Evolutionary conservation across 2,113 vertebrate species (phyloP).

Genomic region (Grus americana): DNA sequence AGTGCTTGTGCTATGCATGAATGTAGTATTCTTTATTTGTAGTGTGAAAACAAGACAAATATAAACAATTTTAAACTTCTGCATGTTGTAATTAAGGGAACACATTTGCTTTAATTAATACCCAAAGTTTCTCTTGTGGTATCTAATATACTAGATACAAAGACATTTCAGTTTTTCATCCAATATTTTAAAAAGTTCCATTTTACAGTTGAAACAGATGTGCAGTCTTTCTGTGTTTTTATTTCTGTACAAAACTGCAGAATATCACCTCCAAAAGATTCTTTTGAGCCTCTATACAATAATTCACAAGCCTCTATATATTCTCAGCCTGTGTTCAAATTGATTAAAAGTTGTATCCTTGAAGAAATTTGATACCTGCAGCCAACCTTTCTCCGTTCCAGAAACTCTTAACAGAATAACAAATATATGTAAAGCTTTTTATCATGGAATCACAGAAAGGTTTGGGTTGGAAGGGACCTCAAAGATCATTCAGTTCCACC

Average conservation of each 20-base stretch:
- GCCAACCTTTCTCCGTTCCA: neutral
- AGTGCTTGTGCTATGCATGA: neutral
- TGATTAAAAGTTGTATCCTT: neutral
- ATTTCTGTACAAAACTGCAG: neutral
- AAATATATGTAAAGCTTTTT: neutral
- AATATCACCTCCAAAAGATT: neutral
- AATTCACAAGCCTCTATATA: neutral
- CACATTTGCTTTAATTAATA: neutral
- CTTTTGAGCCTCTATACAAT: neutral
- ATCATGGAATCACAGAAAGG: too few relatives aligned
- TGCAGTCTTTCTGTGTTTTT: fast-evolving
- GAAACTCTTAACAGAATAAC: neutral
- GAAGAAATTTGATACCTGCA: neutral
- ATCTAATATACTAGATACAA: neutral
- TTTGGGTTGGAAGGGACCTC: too few relatives aligned
- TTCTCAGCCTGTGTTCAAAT: neutral
- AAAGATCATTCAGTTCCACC: too few relatives aligned
- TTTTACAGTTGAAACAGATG: neutral
- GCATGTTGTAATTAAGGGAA: neutral
- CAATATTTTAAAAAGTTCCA: neutral
- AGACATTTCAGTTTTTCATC: neutral
- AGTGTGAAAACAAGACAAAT: neutral
- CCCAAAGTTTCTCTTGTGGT: neutral
- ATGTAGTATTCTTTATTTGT: neutral
- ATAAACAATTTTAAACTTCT: neutral